Percentiles rank a stretch among this genome's conserved stretches.
Conservation (phyloP, 2,797 vertebrate species). For the Pelobates cultripes region DNA sequence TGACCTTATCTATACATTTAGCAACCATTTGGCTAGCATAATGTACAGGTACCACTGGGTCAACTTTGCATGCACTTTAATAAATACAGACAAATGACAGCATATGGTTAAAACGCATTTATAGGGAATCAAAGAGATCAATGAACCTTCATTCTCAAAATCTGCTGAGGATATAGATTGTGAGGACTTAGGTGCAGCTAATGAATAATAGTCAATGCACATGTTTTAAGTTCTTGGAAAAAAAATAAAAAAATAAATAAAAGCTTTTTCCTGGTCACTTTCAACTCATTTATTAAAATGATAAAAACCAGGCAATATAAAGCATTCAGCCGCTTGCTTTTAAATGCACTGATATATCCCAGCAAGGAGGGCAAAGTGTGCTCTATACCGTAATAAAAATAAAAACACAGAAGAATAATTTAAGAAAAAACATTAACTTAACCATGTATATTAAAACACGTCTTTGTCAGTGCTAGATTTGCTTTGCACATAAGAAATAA, state of each 20-base stretch:
- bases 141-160: too few species aligned
- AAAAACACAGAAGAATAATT: neutral
- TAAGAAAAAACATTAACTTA: slow-evolving; percentile 16
- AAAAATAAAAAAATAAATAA: too few species aligned
- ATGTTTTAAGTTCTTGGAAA: neutral
- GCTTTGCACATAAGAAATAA: neutral
- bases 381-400: neutral
- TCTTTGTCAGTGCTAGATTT: slow-evolving; percentile 43
- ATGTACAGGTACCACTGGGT: too few species aligned
- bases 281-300: neutral
- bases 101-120: too few species aligned
- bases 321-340: neutral
- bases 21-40: too few species aligned
- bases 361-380: neutral
- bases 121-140: too few species aligned
- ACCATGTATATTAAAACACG: slow-evolving; percentile 30
- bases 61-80: too few species aligned
- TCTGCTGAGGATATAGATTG: too few species aligned
- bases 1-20: too few species aligned
- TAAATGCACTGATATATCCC: slow-evolving; percentile 6
- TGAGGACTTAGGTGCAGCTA: neutral
- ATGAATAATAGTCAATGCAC: neutral
- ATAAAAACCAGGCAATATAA: slow-evolving; percentile 4
- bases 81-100: too few species aligned
- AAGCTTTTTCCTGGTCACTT: neutral